These are phyloP conservation scores for Typhlichthys subterraneus DNA, from an alignment of 2,797 vertebrate species.

Conservation along the genomic window DNA sequence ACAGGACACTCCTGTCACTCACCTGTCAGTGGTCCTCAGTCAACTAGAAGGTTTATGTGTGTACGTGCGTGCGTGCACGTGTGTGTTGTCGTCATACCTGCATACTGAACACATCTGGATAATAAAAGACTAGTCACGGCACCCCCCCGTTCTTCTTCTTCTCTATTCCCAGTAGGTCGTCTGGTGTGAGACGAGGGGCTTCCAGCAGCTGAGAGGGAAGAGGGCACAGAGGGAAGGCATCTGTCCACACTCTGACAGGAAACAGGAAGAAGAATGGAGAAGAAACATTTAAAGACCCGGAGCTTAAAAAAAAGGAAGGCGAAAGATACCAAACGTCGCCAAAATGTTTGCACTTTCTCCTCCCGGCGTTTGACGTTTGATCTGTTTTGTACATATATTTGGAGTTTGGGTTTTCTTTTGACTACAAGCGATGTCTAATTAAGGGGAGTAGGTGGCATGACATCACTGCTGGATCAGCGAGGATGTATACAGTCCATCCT, in stretches of 20 bases:
- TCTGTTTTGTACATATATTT: slow-evolving; percentile 60
- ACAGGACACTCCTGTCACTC: no score
- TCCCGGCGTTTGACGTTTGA: slow-evolving; percentile 71
- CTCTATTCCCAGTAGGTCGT: slow-evolving; percentile 84
- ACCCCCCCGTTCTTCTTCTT: slow-evolving; percentile 20
- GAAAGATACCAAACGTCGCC: slow-evolving; percentile 70
- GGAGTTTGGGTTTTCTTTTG: slow-evolving; percentile 44
- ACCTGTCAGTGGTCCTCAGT: no score
- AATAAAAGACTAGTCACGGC: slow-evolving; percentile 29
- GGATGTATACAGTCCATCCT: slow-evolving; percentile 12
- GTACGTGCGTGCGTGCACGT: slow-evolving; percentile 25
- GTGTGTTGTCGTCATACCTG: slow-evolving; percentile 32
- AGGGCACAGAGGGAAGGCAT: slow-evolving; percentile 72
- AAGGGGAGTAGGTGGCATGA: slow-evolving; percentile 50
- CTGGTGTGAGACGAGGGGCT: slow-evolving; percentile 85
- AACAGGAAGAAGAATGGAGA: slow-evolving; percentile 39
- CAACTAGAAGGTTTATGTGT: neutral
- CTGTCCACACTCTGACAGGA: slow-evolving; percentile 63
- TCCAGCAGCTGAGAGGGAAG: slow-evolving; percentile 72
- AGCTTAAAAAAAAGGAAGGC: slow-evolving; percentile 42
- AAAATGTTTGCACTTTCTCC: slow-evolving; percentile 87
- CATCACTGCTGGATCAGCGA: slow-evolving; percentile 54
- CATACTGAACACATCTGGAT: slow-evolving; percentile 20
- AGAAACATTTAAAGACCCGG: slow-evolving; percentile 39
- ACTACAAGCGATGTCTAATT: slow-evolving; percentile 42